Conservation (phyloP, 2,113 vertebrate species). For the Austrofundulus limnaeus region DNA sequence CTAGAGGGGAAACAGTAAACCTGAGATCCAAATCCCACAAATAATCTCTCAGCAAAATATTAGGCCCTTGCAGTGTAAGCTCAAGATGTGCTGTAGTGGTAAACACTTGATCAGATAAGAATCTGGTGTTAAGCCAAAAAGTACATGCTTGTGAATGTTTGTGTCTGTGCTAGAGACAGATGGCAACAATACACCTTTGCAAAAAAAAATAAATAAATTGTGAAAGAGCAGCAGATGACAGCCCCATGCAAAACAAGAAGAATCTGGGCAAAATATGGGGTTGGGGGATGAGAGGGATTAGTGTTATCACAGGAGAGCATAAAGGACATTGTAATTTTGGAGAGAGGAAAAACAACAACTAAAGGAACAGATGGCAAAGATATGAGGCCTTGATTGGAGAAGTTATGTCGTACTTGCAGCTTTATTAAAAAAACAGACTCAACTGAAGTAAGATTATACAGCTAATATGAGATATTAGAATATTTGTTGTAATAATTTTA, state of each 20-base stretch:
- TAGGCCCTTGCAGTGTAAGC: slow-evolving; percentile 49
- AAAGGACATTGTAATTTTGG: slow-evolving; percentile 28
- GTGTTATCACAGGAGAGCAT: slow-evolving; percentile 37
- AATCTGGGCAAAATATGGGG: slow-evolving; percentile 22
- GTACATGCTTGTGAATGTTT: slow-evolving; percentile 10
- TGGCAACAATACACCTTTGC: slow-evolving; percentile 38
- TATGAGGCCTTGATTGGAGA: slow-evolving; percentile 34
- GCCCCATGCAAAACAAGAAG: slow-evolving; percentile 34
- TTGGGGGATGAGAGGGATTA: not conserved
- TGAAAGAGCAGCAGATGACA: slow-evolving; percentile 33
- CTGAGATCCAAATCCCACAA: slow-evolving; percentile 52
- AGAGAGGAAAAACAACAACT: slow-evolving; percentile 26
- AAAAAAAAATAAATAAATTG: slow-evolving; percentile 37
- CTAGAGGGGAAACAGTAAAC: slow-evolving; percentile 34
- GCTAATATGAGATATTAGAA: slow-evolving; percentile 13
- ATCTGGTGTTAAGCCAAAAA: slow-evolving; percentile 47
- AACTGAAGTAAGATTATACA: slow-evolving; percentile 8
- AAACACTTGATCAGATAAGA: slow-evolving; percentile 69
- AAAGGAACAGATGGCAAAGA: slow-evolving; percentile 44
- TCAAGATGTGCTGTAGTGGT: slow-evolving; percentile 55
- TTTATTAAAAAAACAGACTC: slow-evolving; percentile 23
- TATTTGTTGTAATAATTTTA: not conserved
- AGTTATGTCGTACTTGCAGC: slow-evolving; percentile 30
- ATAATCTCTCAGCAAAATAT: slow-evolving; percentile 63
- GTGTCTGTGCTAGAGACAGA: slow-evolving; percentile 32